These are phyloP conservation scores for Pedetes capensis DNA, from an alignment of 2,113 vertebrate genomes.

Conservation along the genomic window DNA sequence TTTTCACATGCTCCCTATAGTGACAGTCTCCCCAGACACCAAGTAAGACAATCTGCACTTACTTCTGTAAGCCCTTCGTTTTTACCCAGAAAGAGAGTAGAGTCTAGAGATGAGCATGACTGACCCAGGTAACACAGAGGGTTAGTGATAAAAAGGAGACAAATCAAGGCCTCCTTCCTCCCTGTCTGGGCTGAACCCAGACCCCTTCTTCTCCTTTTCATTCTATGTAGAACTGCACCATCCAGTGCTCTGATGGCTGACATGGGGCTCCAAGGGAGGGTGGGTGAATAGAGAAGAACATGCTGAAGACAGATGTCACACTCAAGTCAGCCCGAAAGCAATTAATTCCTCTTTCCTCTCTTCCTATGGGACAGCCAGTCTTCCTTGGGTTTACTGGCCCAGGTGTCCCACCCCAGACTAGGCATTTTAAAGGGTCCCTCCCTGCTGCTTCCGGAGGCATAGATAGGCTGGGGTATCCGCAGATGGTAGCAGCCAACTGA, in stretches of 20 bases:
- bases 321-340: background rate
- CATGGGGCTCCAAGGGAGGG: background rate
- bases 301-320: background rate
- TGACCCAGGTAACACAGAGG: background rate
- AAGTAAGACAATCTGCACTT: background rate
- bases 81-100: background rate
- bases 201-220: background rate
- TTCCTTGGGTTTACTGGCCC: background rate
- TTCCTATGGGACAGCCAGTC: background rate
- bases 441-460: background rate
- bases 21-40: background rate
- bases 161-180: background rate
- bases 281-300: background rate
- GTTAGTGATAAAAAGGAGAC: background rate
- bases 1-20: background rate
- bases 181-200: background rate
- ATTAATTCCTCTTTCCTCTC: background rate
- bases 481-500: background rate
- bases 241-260: background rate
- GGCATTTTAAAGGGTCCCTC: background rate
- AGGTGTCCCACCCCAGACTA: background rate
- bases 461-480: background rate
- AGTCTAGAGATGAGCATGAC: background rate
- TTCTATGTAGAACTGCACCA: background rate
- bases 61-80: background rate